Evolutionary conservation across 1,140 invertebrate genomes (phyloP).

Genomic region (Polypedilum pembai): DNA sequence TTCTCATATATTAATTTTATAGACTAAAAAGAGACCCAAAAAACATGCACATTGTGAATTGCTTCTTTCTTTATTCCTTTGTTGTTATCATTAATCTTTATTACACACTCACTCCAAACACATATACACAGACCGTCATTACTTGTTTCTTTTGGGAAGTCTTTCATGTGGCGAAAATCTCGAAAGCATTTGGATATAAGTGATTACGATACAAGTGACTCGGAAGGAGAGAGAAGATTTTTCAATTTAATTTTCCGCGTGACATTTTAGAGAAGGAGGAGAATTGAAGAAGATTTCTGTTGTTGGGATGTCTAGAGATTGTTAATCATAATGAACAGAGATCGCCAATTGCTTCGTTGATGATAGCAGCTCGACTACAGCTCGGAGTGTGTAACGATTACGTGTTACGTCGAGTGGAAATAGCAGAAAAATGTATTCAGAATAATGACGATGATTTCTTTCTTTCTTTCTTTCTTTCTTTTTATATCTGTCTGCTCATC

Average conservation of each 20-base stretch:
- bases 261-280: too few species aligned
- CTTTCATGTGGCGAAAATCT: too few species aligned
- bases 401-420: not conserved
- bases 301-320: not conserved
- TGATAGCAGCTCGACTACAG: not conserved
- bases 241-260: too few species aligned
- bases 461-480: not conserved
- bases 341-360: not conserved
- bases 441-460: not conserved
- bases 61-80: not conserved
- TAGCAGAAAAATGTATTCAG: not conserved
- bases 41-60: not conserved
- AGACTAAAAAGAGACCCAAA: not conserved
- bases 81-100: conserved; percentile 1
- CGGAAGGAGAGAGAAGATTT: too few species aligned
- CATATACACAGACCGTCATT: not conserved
- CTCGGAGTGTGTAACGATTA: not conserved
- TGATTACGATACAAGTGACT: too few species aligned
- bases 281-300: too few species aligned
- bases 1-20: not conserved
- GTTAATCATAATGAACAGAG: not conserved
- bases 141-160: not conserved
- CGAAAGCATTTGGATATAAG: too few species aligned
- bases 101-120: not conserved
- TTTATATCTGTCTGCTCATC: not conserved